Base-by-base conservation (phyloP, 2,797 vertebrate genomes). In the Pseudochirops corinnae region DNA sequence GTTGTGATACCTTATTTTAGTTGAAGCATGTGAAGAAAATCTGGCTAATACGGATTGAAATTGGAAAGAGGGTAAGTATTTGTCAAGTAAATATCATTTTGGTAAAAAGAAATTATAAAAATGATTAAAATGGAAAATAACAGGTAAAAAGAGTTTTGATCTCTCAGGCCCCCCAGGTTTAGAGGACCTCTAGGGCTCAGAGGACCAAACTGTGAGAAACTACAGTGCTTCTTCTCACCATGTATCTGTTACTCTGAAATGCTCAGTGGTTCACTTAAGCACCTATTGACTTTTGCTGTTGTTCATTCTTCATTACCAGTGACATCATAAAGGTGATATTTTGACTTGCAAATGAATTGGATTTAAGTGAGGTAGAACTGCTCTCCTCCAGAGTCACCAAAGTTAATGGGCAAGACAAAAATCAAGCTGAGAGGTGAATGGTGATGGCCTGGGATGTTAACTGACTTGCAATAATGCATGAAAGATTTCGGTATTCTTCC, bases 401-500 rank as follows among this genome's bases (percentile, higher is more conserved):
- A 39, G 33, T 39, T 14, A 16, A 74, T n/a, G 2, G 67, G 67
- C n/a, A 39, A 74, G 33, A 39, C 67, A 74, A 39, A 74, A 39
- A 33, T 39, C 57, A 58, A 58, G 16, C 4, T 39, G 67, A 74
- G 33, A n/a, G 13, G 56, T 33, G 60, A 14, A 0, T 33, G 11
- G 33, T n/a, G 33, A 67, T 31, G 12, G 14, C n/a, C 67, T 39
- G 5, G 33, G n/a, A 74, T 74, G 67, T 39, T 46, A 82, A 46
- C 46, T 82, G 39, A 24, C 18, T 46, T 46, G 21, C 67, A 82
- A 26, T 26, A 82, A 24, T n/a, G 3, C n/a, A 93, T 9, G 93
- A 94, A 31, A 93, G 92, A 93, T 95, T 94, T 52, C 67, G 26
- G 24, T 56, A 13, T 93, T 95, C 52, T 82, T 46, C 82, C 46